Percentiles rank a stretch among this genome's conserved stretches.
Evolutionary conservation across 2,797 vertebrate genomes (phyloP).

Genomic region (Knipowitschia caucasica): DNA sequence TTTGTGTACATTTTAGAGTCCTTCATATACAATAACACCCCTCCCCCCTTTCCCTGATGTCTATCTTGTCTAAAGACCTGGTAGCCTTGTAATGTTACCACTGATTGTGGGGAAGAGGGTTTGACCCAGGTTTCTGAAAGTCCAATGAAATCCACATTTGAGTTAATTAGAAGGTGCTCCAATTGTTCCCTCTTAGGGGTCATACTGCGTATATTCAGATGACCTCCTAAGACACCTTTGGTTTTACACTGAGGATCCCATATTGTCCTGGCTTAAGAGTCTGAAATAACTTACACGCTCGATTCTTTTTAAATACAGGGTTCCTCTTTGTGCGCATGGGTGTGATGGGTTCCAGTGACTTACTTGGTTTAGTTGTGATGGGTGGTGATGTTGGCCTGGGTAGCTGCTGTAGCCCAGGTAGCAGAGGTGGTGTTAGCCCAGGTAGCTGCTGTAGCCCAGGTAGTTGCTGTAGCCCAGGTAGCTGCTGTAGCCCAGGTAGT

Average conservation of each 20-base stretch:
- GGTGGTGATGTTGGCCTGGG: too few relatives aligned
- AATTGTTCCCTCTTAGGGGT: not conserved
- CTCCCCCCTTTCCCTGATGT: not conserved
- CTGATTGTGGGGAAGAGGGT: not conserved
- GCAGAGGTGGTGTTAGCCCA: not conserved
- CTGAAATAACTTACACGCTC: not conserved
- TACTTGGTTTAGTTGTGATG: not conserved
- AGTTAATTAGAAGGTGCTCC: not conserved
- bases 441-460: too few relatives aligned
- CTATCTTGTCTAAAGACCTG: not conserved
- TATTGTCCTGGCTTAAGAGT: not conserved
- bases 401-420: not conserved
- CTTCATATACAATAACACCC: not conserved
- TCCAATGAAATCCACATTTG: not conserved
- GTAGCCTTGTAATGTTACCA: not conserved
- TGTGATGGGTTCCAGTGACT: not conserved
- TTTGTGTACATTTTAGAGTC: not conserved
- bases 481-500: too few relatives aligned
- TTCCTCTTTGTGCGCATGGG: not conserved
- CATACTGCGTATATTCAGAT: not conserved
- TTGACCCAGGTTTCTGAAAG: not conserved
- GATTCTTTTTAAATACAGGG: not conserved
- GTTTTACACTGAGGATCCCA: conserved; percentile 1
- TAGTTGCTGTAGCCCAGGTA: too few relatives aligned
- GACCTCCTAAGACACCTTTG: not conserved